Evolutionary conservation across 2,888 invertebrate species (phyloP).

Genomic region (Acheta domesticus): DNA sequence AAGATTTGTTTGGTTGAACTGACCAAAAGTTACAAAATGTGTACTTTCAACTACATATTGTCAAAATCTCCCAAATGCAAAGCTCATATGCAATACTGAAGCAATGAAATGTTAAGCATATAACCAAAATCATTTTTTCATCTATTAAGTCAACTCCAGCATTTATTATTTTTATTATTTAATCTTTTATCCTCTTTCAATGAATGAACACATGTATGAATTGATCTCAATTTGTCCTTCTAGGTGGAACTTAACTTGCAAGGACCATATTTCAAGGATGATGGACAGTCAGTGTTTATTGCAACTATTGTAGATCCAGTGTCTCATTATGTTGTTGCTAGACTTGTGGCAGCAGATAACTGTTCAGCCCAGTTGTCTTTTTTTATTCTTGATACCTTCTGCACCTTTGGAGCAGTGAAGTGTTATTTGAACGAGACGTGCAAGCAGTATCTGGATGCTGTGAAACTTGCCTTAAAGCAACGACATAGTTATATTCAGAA

Average conservation of each 20-base stretch:
- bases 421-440: slow-evolving; percentile 28
- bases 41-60: too few relatives aligned
- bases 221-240: neutral
- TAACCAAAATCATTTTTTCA: too few relatives aligned
- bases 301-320: slow-evolving; percentile 40
- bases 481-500: slow-evolving; percentile 35
- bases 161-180: too few relatives aligned
- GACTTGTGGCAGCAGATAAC: slow-evolving; percentile 35
- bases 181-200: too few relatives aligned
- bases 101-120: too few relatives aligned
- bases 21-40: too few relatives aligned
- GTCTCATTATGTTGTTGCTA: slow-evolving; percentile 40
- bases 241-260: slow-evolving; percentile 39
- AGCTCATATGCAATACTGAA: too few relatives aligned
- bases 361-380: slow-evolving; percentile 36
- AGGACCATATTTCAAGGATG: slow-evolving; percentile 39
- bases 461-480: slow-evolving; percentile 30
- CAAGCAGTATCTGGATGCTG: slow-evolving; percentile 34
- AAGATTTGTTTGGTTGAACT: too few relatives aligned
- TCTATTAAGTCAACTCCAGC: too few relatives aligned
- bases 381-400: slow-evolving; percentile 40
- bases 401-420: slow-evolving; percentile 40
- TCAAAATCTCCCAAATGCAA: too few relatives aligned
- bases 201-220: too few relatives aligned
- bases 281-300: slow-evolving; percentile 37